Base-by-base conservation (phyloP, 2,888 invertebrate genomes). In the Chalcosyrphus nemorum region DNA sequence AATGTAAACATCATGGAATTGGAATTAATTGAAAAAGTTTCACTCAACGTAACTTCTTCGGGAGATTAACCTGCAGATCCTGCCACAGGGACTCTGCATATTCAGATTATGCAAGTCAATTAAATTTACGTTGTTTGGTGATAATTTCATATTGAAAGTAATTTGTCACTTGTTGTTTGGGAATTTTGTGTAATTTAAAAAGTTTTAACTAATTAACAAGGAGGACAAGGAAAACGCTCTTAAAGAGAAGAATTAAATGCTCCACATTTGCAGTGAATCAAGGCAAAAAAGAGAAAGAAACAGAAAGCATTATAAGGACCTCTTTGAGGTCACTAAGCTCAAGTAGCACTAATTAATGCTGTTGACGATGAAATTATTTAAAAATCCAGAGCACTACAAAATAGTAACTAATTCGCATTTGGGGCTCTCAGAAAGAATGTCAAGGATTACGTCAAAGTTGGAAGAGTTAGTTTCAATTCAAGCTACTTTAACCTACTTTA, bases 1-100 rank as follows among this genome's bases (percentile, higher is more conserved):
- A 74, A 78, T 61, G 78, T 56, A 61, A 74, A 72, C 78, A 35
- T 47, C 65, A 61, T 32, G 71, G 50, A 82, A 74, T 63, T 63
- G 29, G 68, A 68, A 77, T 78, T 82, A 82, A 82, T 82, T 82
- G 82, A 78, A 82, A 82, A 82, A 82, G 68, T 82, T 82, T 77
- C 3, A 29, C 32, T 27, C 29, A 13, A 24, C 50, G 52, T 52
- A 72, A 63, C 61, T 72, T 82, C 63, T 54, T 63, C 3, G 32
- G 57, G 43, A 74, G 63, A 68, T 68, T 72, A 74, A 82, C 71
- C 65, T 52, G 50, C 56, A 71, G 52, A n/a, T 24, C 43, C 32
- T 72, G 72, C 29, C 21, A 17, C 29, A 32, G 38, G 21, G 21
- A 4, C 50, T 63, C 21, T 35, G 43, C 43, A 50, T 68, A 50